Conservation (phyloP, 2,888 invertebrate species). For the Brenthis ino region DNA sequence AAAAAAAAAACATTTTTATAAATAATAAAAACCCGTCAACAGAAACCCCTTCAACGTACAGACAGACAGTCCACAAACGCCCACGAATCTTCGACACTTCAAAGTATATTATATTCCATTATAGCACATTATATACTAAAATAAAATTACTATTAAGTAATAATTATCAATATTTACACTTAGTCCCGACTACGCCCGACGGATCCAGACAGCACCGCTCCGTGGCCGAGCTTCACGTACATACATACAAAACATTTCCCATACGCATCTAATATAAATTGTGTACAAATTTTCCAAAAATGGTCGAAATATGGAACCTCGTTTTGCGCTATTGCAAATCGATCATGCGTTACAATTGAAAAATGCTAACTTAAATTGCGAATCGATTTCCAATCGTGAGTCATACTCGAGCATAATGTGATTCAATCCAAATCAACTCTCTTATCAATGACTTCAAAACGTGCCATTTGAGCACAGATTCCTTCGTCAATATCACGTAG, state of each 20-base stretch:
- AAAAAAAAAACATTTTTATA: conserved; percentile 1
- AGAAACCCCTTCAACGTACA: conserved; percentile 22
- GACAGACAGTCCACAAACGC: conserved; percentile 40
- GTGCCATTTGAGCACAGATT: no score
- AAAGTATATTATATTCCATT: conserved; percentile 53
- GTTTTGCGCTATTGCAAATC: background rate
- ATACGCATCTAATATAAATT: conserved; percentile 5
- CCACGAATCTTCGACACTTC: conserved; percentile 4
- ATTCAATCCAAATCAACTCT: no score
- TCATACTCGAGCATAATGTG: background rate
- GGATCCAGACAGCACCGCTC: conserved; percentile 4
- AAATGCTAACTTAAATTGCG: no score
- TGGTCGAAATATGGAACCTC: background rate
- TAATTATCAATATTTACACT: conserved; percentile 75
- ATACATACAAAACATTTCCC: conserved; percentile 11
- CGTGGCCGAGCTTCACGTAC: conserved; percentile 6
- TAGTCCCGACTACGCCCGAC: conserved; percentile 47
- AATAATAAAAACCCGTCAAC: conserved; percentile 22
- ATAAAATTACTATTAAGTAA: conserved; percentile 78
- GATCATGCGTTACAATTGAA: background rate
- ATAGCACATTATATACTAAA: conserved; percentile 77
- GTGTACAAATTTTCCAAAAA: conserved; percentile 7
- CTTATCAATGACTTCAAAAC: no score
- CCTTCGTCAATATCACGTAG: no score
- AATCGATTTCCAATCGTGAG: background rate